Conservation (phyloP, 1,140 invertebrate species). For the Anastrepha obliqua region DNA sequence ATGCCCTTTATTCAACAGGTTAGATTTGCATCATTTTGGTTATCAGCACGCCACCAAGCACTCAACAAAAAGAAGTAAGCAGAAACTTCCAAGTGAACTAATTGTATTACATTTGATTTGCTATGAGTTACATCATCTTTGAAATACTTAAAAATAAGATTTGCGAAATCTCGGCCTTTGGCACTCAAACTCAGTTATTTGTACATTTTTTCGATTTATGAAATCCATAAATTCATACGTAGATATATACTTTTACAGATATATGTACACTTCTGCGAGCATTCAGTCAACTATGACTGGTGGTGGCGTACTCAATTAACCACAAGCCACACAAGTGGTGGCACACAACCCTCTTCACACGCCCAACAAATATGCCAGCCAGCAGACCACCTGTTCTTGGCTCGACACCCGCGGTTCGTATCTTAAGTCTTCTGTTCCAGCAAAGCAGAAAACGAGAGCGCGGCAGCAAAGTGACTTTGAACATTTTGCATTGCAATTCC, state of each 20-base stretch:
- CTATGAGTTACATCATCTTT: slow-evolving; percentile 9
- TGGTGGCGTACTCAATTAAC: background rate
- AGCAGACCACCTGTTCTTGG: slow-evolving; percentile 13
- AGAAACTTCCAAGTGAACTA: background rate
- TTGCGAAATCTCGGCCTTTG: slow-evolving; percentile 46
- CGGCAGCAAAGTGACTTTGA: background rate
- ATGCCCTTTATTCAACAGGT: background rate
- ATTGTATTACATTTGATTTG: background rate
- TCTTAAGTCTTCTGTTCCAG: slow-evolving; percentile 43
- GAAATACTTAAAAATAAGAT: background rate
- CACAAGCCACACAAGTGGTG: background rate
- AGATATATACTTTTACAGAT: background rate
- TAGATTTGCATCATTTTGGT: slow-evolving; percentile 28
- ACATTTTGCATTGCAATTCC: background rate
- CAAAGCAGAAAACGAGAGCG: background rate
- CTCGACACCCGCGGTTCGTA: background rate
- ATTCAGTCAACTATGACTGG: background rate
- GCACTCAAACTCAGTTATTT: slow-evolving; percentile 30
- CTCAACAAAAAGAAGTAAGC: background rate
- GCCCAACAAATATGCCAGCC: background rate
- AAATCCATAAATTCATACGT: background rate
- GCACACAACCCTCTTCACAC: background rate
- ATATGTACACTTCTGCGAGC: background rate
- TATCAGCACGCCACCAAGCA: background rate
- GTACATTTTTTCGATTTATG: slow-evolving; percentile 11